Base-by-base conservation (phyloP, 2,797 vertebrate species). In the Platalea minor region DNA sequence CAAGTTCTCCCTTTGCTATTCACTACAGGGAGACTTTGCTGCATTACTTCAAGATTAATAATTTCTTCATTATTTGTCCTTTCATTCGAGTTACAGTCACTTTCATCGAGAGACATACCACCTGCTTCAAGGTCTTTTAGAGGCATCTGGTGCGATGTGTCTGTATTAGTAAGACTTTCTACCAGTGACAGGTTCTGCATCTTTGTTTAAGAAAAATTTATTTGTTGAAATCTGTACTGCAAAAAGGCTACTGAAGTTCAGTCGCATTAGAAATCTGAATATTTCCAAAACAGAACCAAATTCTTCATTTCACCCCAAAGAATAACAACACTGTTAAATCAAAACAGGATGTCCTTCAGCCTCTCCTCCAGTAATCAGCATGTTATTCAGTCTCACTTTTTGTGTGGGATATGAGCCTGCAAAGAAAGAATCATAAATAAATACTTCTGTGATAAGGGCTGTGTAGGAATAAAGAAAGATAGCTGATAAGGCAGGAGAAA, bases 391-490 rank as follows among this genome's bases (percentile, higher is more conserved):
- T 67, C 73, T 82, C 72, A 43, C 75, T 95, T 91, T 96, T 73
- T 51, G 68, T 45, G 46, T 15, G 28, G 68, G 86, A 23, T 56
- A 92, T 86, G 56, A 78, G 81, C 80, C 97, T 97, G 93, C 41
- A 95, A 95, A 91, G 78, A 85, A 96, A 96, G 88, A 85, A 91
- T 87, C 78, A n/a, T 67, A 95, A 96, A 92, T 94, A 95, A 96
- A 95, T 93, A 88, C 50, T 64, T 85, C 68, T 86, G 83, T 75
- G 91, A 94, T 96, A 96, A 94, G 53, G 53, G 46, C 79, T 77
- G 39, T 8, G 50, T 28, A 65, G 89, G 41, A 86, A 89, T 61
- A 83, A 89, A 50, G 84, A 87, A 53, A 85, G 68, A 82, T 21
- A 77, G 73, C 56, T 37, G 93, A 92, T 96, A 91, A 85, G 41